Percentiles rank a stretch among this genome's conserved stretches.
Conservation (phyloP, 1,140 invertebrate genomes). For the Lepidurus couesii region DNA sequence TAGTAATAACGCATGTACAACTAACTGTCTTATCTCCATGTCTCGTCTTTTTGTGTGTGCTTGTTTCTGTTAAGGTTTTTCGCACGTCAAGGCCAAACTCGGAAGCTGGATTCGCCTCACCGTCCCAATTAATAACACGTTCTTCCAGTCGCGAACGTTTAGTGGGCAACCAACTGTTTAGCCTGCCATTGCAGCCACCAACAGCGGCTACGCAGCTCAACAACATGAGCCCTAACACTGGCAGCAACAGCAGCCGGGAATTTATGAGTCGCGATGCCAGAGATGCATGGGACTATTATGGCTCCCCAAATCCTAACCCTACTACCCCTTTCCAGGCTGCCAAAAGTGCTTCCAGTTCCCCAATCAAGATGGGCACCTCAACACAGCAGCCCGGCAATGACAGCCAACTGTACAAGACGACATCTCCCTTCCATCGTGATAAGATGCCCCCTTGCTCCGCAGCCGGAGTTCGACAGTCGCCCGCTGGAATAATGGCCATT, state of each 20-base stretch:
- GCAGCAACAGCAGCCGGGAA: slow-evolving; percentile 36
- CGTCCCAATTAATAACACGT: slow-evolving; percentile 22
- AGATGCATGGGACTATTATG: slow-evolving; percentile 37
- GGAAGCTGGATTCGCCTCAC: slow-evolving; percentile 3
- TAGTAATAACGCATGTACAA: not conserved
- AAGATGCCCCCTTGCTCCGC: slow-evolving; percentile 19
- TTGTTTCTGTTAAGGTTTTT: slow-evolving; percentile 20
- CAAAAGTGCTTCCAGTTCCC: slow-evolving; percentile 30
- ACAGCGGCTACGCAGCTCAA: slow-evolving; percentile 6
- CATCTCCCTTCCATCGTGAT: slow-evolving; percentile 29
- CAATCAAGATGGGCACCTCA: slow-evolving; percentile 37
- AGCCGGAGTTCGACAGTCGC: not conserved
- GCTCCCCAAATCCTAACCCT: slow-evolving; percentile 33
- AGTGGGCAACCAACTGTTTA: slow-evolving; percentile 34
- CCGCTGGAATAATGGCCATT: not conserved
- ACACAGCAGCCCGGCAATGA: slow-evolving; percentile 32
- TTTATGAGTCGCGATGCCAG: slow-evolving; percentile 36
- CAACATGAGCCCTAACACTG: slow-evolving; percentile 36
- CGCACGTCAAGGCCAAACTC: slow-evolving; percentile 26
- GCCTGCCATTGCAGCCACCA: slow-evolving; percentile 25
- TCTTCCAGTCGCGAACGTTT: slow-evolving; percentile 35
- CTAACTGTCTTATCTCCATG: not conserved
- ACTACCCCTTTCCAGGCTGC: slow-evolving; percentile 14
- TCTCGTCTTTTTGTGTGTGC: not conserved
- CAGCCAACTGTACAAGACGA: slow-evolving; percentile 31